Evolutionary conservation across 2,113 vertebrate genomes (phyloP), one percentile per base, ranked within the genome.

Genomic region (Catharus bicknelli): DNA sequence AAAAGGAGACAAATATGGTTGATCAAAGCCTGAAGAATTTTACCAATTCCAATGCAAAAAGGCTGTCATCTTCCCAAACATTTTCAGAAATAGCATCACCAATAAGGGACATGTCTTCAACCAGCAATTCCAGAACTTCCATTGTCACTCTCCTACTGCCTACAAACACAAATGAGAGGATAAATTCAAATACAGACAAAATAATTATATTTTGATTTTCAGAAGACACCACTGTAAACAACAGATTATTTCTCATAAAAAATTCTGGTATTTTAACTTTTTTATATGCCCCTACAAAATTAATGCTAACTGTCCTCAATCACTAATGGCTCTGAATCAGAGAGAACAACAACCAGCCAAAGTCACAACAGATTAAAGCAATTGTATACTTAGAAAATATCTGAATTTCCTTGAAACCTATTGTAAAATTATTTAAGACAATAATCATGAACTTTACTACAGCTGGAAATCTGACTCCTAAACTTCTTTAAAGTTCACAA

Each of bases 1-100:
- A 79, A 81, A 73, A 90, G n/a, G 13, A 82, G 25, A 58, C n/a
- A 75, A 80, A 79, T 42, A 73, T 4, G 7, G 32, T 32, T 80
- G 74, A 92, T 43, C 51, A 82, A 93, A 53, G 81, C 40, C 10
- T 58, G 40, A 91, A 80, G 13, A 83, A 45, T 61, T 98, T 99
- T 95, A 99, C 99, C 98, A 99, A 96, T 94, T 99, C 98, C 95
- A 98, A 96, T 47, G 98, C 99, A 97, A 98, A 98, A 95, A 99
- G 98, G 95, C 98, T 99, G 95, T 90, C 95, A 95, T 99, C 99
- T 80, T 98, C 98, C 99, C 99, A 99, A 96, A 99, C 97, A 81
- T 98, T 96, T 95, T 98, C 97, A 76, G 98, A 98, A 94, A 99
- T 91, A 13, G 98, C 97, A 96, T 98, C 98, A 95, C 97, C 95